These are phyloP conservation scores for Perizoma affinitatum DNA, from an alignment of 2,888 invertebrate species.

Conservation along the genomic window DNA sequence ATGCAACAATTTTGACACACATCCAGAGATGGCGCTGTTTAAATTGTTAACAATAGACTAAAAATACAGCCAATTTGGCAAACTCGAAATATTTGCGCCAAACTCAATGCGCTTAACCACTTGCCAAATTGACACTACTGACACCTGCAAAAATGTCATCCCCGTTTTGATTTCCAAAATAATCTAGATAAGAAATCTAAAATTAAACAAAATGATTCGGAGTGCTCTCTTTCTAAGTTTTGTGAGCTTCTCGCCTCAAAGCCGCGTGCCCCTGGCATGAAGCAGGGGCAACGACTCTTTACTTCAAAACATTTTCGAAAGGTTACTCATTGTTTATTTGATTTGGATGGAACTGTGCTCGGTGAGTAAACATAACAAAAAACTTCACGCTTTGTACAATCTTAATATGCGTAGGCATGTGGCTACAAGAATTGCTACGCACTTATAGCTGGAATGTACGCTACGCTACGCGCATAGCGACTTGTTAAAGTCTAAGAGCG, in stretches of 20 bases:
- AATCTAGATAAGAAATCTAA: not conserved
- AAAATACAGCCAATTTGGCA: no score
- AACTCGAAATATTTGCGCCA: no score
- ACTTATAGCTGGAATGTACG: no score
- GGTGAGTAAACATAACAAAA: constrained; percentile 42
- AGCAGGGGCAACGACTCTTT: constrained; percentile 8
- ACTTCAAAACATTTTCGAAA: constrained; percentile 29
- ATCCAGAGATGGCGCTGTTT: no score
- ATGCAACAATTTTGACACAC: no score
- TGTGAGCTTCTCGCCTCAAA: constrained; percentile 4
- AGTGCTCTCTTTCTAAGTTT: constrained; percentile 12
- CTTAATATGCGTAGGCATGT: not conserved
- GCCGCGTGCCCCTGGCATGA: constrained; percentile 11
- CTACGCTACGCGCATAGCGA: not conserved
- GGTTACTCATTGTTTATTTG: constrained; percentile 68
- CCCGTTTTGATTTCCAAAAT: not conserved
- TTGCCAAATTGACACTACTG: constrained; percentile 2
- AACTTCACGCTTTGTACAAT: no score
- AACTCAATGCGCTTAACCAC: no score
- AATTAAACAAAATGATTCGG: constrained; percentile 19
- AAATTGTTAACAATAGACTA: no score
- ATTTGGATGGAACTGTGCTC: constrained; percentile 68
- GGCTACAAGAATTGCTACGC: not conserved
- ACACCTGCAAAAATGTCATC: not conserved
- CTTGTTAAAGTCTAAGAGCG: not conserved